Conservation (phyloP, 35 echinoderm and acorn worm genomes). For the Hemicentrotus pulcherrimus region DNA sequence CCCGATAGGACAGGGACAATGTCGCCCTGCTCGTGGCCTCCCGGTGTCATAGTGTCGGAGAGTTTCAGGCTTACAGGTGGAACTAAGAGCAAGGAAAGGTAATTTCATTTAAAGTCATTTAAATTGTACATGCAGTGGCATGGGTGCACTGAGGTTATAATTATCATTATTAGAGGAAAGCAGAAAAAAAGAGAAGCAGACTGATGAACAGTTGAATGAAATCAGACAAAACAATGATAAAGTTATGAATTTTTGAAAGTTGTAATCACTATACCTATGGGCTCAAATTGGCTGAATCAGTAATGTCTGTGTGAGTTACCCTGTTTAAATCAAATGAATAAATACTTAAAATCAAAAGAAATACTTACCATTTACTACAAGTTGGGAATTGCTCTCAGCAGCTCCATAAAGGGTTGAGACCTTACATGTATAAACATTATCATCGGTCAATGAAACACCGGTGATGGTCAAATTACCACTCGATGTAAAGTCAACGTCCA, state of each 20-base stretch:
- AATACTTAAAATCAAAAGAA: background rate
- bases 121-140: too few relatives aligned
- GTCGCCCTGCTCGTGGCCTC: background rate
- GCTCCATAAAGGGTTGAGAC: background rate
- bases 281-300: too few relatives aligned
- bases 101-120: too few relatives aligned
- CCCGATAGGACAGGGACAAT: background rate
- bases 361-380: conserved; percentile 40
- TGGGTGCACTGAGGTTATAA: background rate
- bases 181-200: too few relatives aligned
- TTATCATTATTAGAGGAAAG: background rate
- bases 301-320: background rate
- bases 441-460: background rate
- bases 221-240: background rate
- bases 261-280: background rate
- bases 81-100: background rate
- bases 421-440: background rate
- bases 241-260: background rate
- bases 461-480: conserved; percentile 8
- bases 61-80: background rate
- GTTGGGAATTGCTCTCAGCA: too few relatives aligned
- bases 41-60: background rate
- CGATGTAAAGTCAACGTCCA: background rate
- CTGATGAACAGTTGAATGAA: too few relatives aligned
- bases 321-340: background rate